Base-by-base conservation (phyloP, 2,888 invertebrate species). In the Ectropis crepuscularia region DNA sequence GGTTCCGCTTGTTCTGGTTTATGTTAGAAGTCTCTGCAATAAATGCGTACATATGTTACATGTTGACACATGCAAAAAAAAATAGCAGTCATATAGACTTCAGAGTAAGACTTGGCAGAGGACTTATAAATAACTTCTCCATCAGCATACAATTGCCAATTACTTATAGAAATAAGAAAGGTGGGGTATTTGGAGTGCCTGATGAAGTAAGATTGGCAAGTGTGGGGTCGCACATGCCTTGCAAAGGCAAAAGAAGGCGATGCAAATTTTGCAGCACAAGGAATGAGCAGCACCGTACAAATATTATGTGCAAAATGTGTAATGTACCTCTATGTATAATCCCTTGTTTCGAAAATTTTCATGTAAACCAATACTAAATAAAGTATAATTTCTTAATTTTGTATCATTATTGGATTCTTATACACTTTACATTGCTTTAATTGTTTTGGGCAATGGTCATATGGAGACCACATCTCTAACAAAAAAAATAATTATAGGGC, bases 1-100 rank as follows among this genome's bases (percentile, higher is more conserved):
- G n/a, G n/a, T 50, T 53, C 43, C 51, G 62, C 41, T 42, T 62
- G 42, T 62, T 62, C 53, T 62, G 53, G 57, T 62, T 62, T 48
- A 41, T 62, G 28, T 48, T 62, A 41, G 62, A 62, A 48, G 47
- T 57, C 41, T 57, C 63, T 53, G 42, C 60, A 10, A 63, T 63
- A 45, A 67, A 67, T 61, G 47, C 63, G 5, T 67, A 61, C 46
- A 67, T 63, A 49, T 38, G 60, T 39, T 66, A 66, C 53, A 49
- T 38, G 38, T 38, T 38, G 37, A 49, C n/a, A 49, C 37, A 49
- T 49, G 37, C 6, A 43, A 55, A 45, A n/a, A n/a, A n/a, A 28
- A 55, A 45, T 36, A 55, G 37, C 46, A 55, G 36, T 37, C 55
- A 55, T 55, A 0, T 28, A 12, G 45, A 53, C 11, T 37, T 37